Conservation (phyloP, 2,113 vertebrate genomes). For the Crypturellus undulatus region DNA sequence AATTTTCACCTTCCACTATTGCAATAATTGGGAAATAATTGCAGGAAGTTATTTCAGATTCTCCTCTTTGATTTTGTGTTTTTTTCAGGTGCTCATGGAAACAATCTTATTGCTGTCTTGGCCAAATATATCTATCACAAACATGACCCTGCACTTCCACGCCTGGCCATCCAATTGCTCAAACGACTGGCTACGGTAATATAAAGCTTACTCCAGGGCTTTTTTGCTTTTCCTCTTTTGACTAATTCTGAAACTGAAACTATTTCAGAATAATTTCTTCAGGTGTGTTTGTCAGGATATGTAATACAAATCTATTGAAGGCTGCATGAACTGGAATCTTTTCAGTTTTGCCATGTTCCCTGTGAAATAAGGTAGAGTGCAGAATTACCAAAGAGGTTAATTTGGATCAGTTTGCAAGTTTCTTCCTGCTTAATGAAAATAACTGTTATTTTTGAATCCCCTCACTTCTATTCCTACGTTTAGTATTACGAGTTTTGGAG, state of each 20-base stretch:
- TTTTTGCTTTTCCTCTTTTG: neutral
- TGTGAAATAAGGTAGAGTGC: neutral
- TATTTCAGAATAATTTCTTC: neutral
- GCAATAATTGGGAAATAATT: neutral
- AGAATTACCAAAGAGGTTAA: neutral
- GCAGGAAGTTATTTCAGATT: neutral
- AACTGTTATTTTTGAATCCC: neutral
- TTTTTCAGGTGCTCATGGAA: slow-evolving; percentile 89
- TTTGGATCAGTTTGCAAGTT: neutral
- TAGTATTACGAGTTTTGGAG: neutral
- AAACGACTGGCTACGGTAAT: slow-evolving; percentile 94
- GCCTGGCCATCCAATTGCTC: slow-evolving; percentile 95
- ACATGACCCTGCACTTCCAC: slow-evolving; percentile 93
- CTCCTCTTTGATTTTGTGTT: neutral
- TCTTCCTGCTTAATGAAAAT: neutral
- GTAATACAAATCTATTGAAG: neutral
- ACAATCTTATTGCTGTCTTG: slow-evolving; percentile 94
- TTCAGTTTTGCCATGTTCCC: neutral
- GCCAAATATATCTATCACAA: slow-evolving; percentile 99
- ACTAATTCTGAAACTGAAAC: neutral
- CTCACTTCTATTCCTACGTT: neutral
- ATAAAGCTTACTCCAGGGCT: neutral
- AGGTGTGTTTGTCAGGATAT: neutral
- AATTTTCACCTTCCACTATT: neutral
- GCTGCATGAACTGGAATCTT: neutral